Evolutionary conservation across 2,888 invertebrate genomes (phyloP), one percentile per base, ranked within the genome.

Genomic region (Drosophila formosana): DNA sequence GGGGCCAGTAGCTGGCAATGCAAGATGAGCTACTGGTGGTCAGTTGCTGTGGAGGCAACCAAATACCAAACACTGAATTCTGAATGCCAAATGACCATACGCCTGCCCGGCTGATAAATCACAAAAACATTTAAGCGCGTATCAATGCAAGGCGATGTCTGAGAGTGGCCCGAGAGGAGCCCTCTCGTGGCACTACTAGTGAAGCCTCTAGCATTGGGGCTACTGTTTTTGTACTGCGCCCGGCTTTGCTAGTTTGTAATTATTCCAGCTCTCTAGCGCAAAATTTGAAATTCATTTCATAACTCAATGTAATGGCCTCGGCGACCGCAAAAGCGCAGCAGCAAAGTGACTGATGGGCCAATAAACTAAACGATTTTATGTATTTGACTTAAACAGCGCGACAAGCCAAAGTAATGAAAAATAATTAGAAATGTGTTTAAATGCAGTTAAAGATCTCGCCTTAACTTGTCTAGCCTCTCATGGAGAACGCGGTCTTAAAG

Each of bases 211-310:
- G 56, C 58, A 62, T 32, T 58, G 69, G 60, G 64, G 77, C 74
- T 66, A 70, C 76, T 69, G 80, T 83, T 73, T 67, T 68, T 52
- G 60, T 63, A 50, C 25, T 57, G 52, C 23, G 46, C 56, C 46
- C 57, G 49, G 49, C 62, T 80, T 70, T 69, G 80, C 66, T 74
- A 62, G 88, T 57, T 57, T 57, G 57, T 76, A 86, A 86, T 88
- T 86, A 88, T 82, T 85, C 88, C 65, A 81, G 76, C 77, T 80
- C 87, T 80, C 75, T 84, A 78, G 84, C 72, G 82, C 88, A 82
- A 86, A 88, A 88, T 88, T 88, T 79, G 73, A 85, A 88, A 88
- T 86, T 88, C 85, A 86, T 86, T 86, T 85, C 88, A 88, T 85
- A 85, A 85, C 81, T 85, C 88, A 85, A 82, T 82, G 82, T 87